These are phyloP conservation scores for Drosophila subsilvestris DNA, from an alignment of 2,888 invertebrate species.

Conservation along the genomic window DNA sequence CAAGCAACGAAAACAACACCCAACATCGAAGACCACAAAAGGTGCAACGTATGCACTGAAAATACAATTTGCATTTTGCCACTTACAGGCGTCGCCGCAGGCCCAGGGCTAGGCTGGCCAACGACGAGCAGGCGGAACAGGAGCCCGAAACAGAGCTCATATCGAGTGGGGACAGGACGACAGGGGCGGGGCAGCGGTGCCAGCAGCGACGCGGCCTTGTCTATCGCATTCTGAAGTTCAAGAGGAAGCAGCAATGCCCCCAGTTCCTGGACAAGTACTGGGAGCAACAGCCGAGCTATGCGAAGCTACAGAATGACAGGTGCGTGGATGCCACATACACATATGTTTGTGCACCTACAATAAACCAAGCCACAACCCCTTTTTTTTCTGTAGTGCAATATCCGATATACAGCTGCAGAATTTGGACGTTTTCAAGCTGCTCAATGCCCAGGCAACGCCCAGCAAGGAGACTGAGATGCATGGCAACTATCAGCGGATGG, in stretches of 20 bases:
- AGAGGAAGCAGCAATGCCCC: slow-evolving; percentile 66
- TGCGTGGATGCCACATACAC: slow-evolving; percentile 8
- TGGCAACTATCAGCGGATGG: slow-evolving; percentile 53
- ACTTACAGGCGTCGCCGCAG: slow-evolving; percentile 66
- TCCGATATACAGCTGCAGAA: slow-evolving; percentile 86
- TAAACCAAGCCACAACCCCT: neutral
- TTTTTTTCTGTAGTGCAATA: slow-evolving; percentile 5
- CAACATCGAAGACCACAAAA: slow-evolving; percentile 4
- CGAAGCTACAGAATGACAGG: slow-evolving; percentile 76
- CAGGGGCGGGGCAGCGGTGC: slow-evolving; percentile 53
- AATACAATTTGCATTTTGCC: slow-evolving; percentile 33
- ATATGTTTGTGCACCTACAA: too few relatives aligned
- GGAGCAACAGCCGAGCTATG: slow-evolving; percentile 81
- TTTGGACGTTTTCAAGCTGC: slow-evolving; percentile 86
- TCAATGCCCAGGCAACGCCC: slow-evolving; percentile 78
- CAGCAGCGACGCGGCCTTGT: slow-evolving; percentile 61
- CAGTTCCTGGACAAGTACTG: slow-evolving; percentile 82
- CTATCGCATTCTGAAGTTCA: slow-evolving; percentile 67
- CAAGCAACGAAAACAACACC: neutral
- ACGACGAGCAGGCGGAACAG: slow-evolving; percentile 68
- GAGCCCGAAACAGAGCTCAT: slow-evolving; percentile 81
- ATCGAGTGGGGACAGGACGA: slow-evolving; percentile 48
- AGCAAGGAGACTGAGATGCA: slow-evolving; percentile 79
- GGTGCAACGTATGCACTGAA: slow-evolving; percentile 10
- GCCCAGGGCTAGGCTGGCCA: slow-evolving; percentile 15